Base-by-base conservation (phyloP, 2,113 vertebrate species). In the Motacilla alba region DNA sequence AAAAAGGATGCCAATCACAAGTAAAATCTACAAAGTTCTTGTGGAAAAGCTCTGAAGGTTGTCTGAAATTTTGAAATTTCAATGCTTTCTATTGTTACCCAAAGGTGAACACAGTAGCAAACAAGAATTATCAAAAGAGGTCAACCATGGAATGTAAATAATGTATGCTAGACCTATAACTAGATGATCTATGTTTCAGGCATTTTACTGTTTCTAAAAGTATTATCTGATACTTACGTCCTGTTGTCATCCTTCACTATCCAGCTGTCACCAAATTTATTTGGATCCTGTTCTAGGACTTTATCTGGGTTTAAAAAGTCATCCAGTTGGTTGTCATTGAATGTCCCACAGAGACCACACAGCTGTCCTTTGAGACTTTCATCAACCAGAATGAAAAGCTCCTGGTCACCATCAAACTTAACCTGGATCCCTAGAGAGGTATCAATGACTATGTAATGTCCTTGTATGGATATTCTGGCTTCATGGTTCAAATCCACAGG, bases 341-440 rank as follows among this genome's bases (percentile, higher is more conserved):
- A 98, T 79, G 98, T 99, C 26, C 98, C 98, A 78, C 98, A 99
- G 62, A 99, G 96, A 62, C 99, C 98, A 43, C 98, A 99, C 16
- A 98, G 92, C 37, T 97, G 87, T 69, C 97, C 81, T 27, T 97
- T 97, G 68, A 98, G 98, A 27, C 68, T 78, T 35, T 95, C 90
- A 5, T 98, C 97, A 47, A 98, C 87, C 21, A 69, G 94, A 75
- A 99, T 58, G 11, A 98, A 96, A 47, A 99, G 94, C 6, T 97
- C 95, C 28, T 98, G 98, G 17, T 97, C 84, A 27, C 97, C 97
- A 90, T 97, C 95, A 92, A 97, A 97, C 76, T 91, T 87, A 43
- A 97, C 89, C 78, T 78, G 86, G 23, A 97, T 70, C 28, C 97
- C 97, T 82, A 97, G 21, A 28, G 81, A 87, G 15, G 95, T 96